Base-by-base conservation (phyloP, 1,140 invertebrate genomes). In the Whitmania pigra region DNA sequence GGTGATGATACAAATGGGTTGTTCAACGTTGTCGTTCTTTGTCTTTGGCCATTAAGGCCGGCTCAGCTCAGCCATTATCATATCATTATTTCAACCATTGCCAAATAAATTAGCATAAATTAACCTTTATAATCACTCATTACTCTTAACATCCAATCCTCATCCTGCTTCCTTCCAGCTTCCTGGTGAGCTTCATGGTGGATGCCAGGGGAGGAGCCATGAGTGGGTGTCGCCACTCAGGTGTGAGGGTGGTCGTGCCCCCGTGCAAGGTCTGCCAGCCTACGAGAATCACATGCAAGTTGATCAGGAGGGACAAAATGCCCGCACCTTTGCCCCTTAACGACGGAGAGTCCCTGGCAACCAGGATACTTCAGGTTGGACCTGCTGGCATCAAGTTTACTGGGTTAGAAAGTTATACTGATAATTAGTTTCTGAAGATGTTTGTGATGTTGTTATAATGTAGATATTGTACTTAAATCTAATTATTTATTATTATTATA, bases 161-260 rank as follows among this genome's bases (percentile, higher is more conserved):
- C 9, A 2, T 57, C 20, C 54, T 57, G 20, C 2, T 57, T 57
- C 40, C 2, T 57, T 57, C 40, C 78, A 99, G 95, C 81, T 99
- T 99, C 87, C 86, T 99, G 79, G 95, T 99, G 66, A 97, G 94
- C 74, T 99, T 99, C 83, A 87, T 99, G 84, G 96, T 99, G 74
- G 96, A 99, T 81, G 96, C 97, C 5, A 87, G 95, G 9, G 97
- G 96, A 25, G 96, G 96, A n/a, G 93, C 95, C 0, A 94, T 99
- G 92, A 87, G 93, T 55, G 97, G 96, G 15, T 97, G 94, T 78
- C 89, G 97, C 25, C 95, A 98, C 80, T 94, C 93, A 40, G 95
- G 96, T 0, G 93, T 99, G 0, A 84, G 95, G 31, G 91, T 99
- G 72, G 95, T 99, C 76, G 92, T 99, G 67, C 96, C 97, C 36